Evolutionary conservation across 1,140 invertebrate species (phyloP).

Genomic region (Drosophila mauritiana): DNA sequence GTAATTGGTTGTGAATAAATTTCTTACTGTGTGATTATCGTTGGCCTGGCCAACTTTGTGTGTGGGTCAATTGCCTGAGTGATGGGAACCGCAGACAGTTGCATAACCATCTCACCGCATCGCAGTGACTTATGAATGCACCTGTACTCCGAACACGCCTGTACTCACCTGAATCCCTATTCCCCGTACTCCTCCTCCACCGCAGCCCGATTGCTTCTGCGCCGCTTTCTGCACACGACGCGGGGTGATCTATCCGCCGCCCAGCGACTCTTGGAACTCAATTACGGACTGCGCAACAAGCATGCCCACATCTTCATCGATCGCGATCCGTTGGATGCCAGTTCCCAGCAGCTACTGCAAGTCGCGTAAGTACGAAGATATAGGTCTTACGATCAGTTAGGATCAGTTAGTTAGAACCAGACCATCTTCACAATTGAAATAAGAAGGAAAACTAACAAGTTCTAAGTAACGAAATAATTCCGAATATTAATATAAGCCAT

Average conservation of each 20-base stretch:
- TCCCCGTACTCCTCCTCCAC: not conserved
- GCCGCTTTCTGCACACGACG: constrained; percentile 85
- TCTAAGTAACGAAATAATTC: too few relatives aligned
- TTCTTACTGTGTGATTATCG: not conserved
- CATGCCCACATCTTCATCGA: constrained; percentile 88
- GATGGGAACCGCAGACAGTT: constrained; percentile 25
- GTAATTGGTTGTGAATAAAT: not conserved
- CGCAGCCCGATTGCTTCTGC: constrained; percentile 58
- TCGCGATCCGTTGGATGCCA: constrained; percentile 87
- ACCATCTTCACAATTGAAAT: not conserved
- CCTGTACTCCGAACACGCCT: not conserved
- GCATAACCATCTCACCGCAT: constrained; percentile 36
- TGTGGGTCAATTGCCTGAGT: constrained; percentile 15
- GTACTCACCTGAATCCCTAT: constrained; percentile 9
- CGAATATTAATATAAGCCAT: too few relatives aligned
- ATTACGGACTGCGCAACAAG: constrained; percentile 88
- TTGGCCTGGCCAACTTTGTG: constrained; percentile 6
- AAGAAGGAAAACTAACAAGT: not conserved
- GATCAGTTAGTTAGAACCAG: not conserved
- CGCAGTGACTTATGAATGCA: constrained; percentile 7
- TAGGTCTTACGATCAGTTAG: not conserved
- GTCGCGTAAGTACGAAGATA: constrained; percentile 85
- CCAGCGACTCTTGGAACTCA: constrained; percentile 87
- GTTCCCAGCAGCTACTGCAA: constrained; percentile 86
- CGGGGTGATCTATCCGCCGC: constrained; percentile 86